Conservation (phyloP, 1,140 invertebrate genomes). For the Choristoneura fumiferana region DNA sequence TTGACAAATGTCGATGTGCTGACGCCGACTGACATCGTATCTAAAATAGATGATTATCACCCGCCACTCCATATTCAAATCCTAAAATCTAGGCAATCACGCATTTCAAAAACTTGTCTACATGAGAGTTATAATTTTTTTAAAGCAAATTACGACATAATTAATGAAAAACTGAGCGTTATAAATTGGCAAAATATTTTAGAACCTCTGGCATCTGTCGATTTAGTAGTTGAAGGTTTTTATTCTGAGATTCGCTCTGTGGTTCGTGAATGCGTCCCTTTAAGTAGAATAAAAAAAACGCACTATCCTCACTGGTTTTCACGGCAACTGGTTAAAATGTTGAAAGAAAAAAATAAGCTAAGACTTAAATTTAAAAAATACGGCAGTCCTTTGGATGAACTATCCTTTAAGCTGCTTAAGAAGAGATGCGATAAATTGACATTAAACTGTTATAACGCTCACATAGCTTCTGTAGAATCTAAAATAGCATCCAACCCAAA, state of each 20-base stretch:
- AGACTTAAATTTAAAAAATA: neutral
- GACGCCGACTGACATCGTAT: neutral
- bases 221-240: neutral
- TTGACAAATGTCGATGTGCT: neutral
- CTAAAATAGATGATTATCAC: conserved; percentile 1
- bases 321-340: neutral
- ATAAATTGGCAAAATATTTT: neutral
- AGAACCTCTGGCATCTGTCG: neutral
- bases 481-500: neutral
- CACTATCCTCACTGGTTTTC: conserved; percentile 3
- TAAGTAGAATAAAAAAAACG: neutral
- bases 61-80: neutral
- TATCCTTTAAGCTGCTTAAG: neutral
- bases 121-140: conserved; percentile 1
- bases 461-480: neutral
- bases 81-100: neutral
- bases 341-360: conserved; percentile 7
- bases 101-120: too few relatives aligned
- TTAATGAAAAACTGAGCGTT: neutral
- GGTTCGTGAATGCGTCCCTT: neutral
- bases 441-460: neutral
- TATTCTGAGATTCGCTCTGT: neutral
- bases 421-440: neutral
- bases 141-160: neutral
- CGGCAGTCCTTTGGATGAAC: neutral